Evolutionary conservation across 1,140 invertebrate genomes (phyloP).

Genomic region (Drosophila malerkotliana): DNA sequence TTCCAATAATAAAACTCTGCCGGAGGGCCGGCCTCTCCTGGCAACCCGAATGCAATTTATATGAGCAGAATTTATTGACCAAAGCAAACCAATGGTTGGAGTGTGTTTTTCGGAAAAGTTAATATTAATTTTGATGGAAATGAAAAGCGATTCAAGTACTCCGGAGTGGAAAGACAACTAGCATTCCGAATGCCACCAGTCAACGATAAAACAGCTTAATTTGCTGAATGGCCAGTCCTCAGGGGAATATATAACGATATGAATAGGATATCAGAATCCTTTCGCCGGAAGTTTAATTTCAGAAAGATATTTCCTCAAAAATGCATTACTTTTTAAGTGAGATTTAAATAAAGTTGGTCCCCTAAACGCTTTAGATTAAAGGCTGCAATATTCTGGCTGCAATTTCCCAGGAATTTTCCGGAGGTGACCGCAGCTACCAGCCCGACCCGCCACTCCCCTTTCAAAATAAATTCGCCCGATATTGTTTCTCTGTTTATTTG

Average conservation of each 20-base stretch:
- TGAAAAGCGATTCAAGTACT: slow-evolving; percentile 30
- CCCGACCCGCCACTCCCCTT: neutral
- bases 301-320: slow-evolving; percentile 6
- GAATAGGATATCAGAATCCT: too few relatives aligned
- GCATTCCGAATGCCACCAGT: neutral
- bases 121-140: slow-evolving; percentile 70
- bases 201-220: slow-evolving; percentile 24
- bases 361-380: slow-evolving; percentile 9
- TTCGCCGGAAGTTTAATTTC: too few relatives aligned
- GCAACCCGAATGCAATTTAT: slow-evolving; percentile 60
- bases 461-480: slow-evolving; percentile 33
- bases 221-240: slow-evolving; percentile 5
- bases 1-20: slow-evolving; percentile 70
- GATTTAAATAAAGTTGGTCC: slow-evolving; percentile 1
- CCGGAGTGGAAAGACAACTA: slow-evolving; percentile 3
- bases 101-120: slow-evolving; percentile 45
- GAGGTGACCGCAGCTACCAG: slow-evolving; percentile 29
- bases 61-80: slow-evolving; percentile 51
- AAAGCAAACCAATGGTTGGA: neutral
- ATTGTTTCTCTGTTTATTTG: slow-evolving; percentile 41
- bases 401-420: slow-evolving; percentile 28
- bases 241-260: neutral
- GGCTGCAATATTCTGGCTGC: neutral
- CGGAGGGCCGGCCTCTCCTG: slow-evolving; percentile 18
- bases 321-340: slow-evolving; percentile 22